These are phyloP conservation scores for Oryctolagus cuniculus DNA, from an alignment of 2,113 vertebrate species.

Conservation along the genomic window mOryCun1.1 NC_091432.1:30617001-30617500, in stretches of 20 bases:
- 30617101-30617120: conserved; percentile 61
- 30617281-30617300: neutral
- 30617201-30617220: conserved; percentile 32
- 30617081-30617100: conserved; percentile 25
- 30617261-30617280: neutral
- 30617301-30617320: neutral
- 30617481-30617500: neutral
- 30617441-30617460: conserved; percentile 5
- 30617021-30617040: neutral
- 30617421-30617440: conserved; percentile 61
- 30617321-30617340: conserved; percentile 17
- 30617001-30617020: rapidly evolving
- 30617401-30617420: conserved; percentile 9
- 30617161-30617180: conserved; percentile 45
- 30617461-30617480: conserved; percentile 64
- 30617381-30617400: conserved; percentile 31
- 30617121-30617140: conserved; percentile 36
- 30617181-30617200: conserved; percentile 63
- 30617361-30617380: conserved; percentile 30
- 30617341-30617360: neutral
- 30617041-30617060: neutral
- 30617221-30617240: conserved; percentile 15
- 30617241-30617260: conserved; percentile 11
- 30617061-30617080: neutral
- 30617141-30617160: conserved; percentile 28